Evolutionary conservation across 2,888 invertebrate species (phyloP), one percentile per base, ranked within the genome.

Genomic region (Perizoma flavofasciatum): DNA sequence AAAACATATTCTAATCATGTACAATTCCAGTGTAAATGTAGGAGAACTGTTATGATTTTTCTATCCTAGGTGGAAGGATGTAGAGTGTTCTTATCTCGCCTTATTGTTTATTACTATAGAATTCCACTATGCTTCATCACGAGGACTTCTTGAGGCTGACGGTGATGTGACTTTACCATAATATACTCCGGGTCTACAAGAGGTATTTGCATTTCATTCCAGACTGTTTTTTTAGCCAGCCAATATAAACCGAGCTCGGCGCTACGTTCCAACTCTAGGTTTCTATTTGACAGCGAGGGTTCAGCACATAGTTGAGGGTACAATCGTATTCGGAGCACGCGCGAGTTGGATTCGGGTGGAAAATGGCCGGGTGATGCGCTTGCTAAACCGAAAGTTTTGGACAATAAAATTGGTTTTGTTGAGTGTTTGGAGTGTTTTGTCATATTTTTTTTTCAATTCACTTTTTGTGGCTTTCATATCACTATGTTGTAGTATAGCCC

Each of bases 321-420:
- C 32, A 51, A 72, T 67, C 64, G 63, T 70, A 83, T 79, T 79
- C 81, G 32, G 53, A 50, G 57, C 78, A 75, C 79, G 80, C 75
- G 69, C 65, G 65, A 64, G 59, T 69, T 58, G 67, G 61, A 73
- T 75, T 76, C 66, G 64, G 51, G 66, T 72, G 68, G 75, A 72
- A 79, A 81, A 78, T 75, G 70, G 69, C 51, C 37, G 53, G 46
- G 65, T 57, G 70, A 69, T 70, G 66, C 69, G 60, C 58, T 68
- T 55, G 54, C 55, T 63, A 69, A 72, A 69, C 72, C 67, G 64
- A 72, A 70, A 67, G 61, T 46, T 56, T 60, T 50, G 55, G 59
- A 44, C 59, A 56, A 67, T 65, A 55, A 66, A 66, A 61, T 64
- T 65, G 65, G 61, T 61, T 64, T 37, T 40, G 52, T 53, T 41